Evolutionary conservation across 2,797 vertebrate genomes (phyloP), one percentile per base, ranked within the genome.

Genomic region (Chiroxiphia lanceolata): DNA sequence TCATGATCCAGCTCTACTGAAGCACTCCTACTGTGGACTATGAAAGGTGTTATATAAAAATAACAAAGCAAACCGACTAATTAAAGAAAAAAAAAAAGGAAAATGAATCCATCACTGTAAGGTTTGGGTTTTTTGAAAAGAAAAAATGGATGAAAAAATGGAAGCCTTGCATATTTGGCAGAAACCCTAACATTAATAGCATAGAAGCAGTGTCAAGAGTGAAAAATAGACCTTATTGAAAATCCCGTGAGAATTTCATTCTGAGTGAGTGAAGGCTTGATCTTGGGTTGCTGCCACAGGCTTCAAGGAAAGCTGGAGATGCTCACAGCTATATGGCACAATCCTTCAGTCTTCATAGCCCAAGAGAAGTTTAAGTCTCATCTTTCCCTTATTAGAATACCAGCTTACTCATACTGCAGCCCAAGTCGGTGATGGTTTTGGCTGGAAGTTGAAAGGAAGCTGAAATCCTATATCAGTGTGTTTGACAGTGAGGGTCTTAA

Each of bases 361-460:
- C 57, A 63, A 53, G 63, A 94, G 70, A 82, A 56, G 47, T 59
- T 93, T 77, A 89, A 61, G 68, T 81, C 47, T 93, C 44, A 53
- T 89, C 71, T 85, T 81, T 83, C 65, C 38, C 19, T 42, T 60
- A 54, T 82, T 90, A 45, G 54, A 91, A 87, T 68, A 67, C 29
- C 21, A 84, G 51, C 91, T 89, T 83, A 81, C 80, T 94, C 89
- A 60, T 38, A 15, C 83, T 91, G 86, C 85, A 91, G 65, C 85
- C 79, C 40, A 19, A 33, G 42, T 18, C 79, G 71, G 63, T 20
- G 83, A n/a, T 33, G 18, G 50, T 78, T 83, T 81, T 78, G 68
- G 72, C 76, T 84, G 60, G 40, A 79, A 80, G 88, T 44, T 95
- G 88, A 90, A 88, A 91, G 72, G 54, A 79, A 92, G 61, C n/a